Base-by-base conservation (phyloP, 2,113 vertebrate species). In the Platysternon megacephalum region DNA sequence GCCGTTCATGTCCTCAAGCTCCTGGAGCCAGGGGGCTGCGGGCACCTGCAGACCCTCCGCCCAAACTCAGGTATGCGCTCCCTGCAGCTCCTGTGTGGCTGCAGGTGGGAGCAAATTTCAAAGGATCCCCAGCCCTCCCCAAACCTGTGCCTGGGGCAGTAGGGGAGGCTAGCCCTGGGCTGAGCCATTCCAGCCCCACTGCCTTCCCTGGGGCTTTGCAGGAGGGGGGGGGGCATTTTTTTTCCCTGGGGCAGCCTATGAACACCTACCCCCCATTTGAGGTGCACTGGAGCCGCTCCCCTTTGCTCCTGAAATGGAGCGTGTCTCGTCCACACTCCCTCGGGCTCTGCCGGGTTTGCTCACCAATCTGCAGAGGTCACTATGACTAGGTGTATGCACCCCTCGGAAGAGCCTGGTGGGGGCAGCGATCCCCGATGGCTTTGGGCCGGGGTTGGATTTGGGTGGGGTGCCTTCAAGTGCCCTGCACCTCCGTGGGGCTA, bases 1-100 rank as follows among this genome's bases (percentile, higher is more conserved):
- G 98, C 98, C 1, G 97, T 99, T 2, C 93, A 99, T 0, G 53
- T 99, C 4, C 79, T 99, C 3, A 93, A 97, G 53, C 97, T 99
- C 32, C 95, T 93, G 87, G 98, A 98, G 58, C 93, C 88, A 0
- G 98, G 95, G 72, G 96, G 95, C 89, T 99, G 99, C 97, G 99
- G 98, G 93, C 97, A 98, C 84, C 90, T 99, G 68, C 98, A 98
- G 58, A 98, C 98, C 0, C 98, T 99, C 21, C 98, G 85, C 49
- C 98, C 99, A 0, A 98, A 97, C 61, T 98, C 99, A 96, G 99
- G 99, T 99, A 88, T 0, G 82, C 39, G 11, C 46, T 22, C 52
- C 52, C 52, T 53, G 52, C 52, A 2, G 85, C 51, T 61, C 19
- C 29, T 16, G 65, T 29, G 8, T 16, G 28, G 52, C 46, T 55